These are phyloP conservation scores for Heliconius hortense DNA, from an alignment of 2,888 invertebrate species.

Conservation along the genomic window DNA sequence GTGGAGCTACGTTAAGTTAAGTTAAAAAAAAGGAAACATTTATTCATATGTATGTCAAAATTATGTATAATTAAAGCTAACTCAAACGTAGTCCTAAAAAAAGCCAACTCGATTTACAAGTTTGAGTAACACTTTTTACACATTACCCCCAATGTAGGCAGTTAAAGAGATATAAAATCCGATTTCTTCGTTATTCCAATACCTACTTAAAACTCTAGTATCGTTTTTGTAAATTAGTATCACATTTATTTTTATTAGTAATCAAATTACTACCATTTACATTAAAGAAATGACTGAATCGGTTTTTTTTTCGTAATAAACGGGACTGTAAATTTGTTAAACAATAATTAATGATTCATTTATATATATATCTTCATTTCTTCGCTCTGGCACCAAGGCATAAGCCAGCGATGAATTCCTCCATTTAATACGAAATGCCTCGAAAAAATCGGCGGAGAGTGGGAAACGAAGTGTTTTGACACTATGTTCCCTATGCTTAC, in stretches of 20 bases:
- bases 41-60: not conserved
- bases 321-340: not conserved
- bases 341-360: not conserved
- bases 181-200: not conserved
- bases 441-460: too few species aligned
- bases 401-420: too few species aligned
- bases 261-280: not conserved
- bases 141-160: slow-evolving; percentile 2
- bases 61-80: slow-evolving; percentile 5
- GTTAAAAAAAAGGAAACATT: not conserved
- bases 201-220: not conserved
- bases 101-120: not conserved
- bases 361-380: too few species aligned
- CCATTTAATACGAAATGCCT: too few species aligned
- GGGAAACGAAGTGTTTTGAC: too few species aligned
- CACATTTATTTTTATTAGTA: not conserved
- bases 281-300: not conserved
- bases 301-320: not conserved
- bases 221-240: slow-evolving; percentile 2
- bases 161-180: slow-evolving; percentile 1
- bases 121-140: not conserved
- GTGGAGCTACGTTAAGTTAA: not conserved
- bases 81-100: not conserved
- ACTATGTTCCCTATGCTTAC: too few species aligned
- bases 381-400: too few species aligned